These are phyloP conservation scores for Polypterus senegalus DNA, from an alignment of 2,113 vertebrate species.

Conservation along the genomic window DNA sequence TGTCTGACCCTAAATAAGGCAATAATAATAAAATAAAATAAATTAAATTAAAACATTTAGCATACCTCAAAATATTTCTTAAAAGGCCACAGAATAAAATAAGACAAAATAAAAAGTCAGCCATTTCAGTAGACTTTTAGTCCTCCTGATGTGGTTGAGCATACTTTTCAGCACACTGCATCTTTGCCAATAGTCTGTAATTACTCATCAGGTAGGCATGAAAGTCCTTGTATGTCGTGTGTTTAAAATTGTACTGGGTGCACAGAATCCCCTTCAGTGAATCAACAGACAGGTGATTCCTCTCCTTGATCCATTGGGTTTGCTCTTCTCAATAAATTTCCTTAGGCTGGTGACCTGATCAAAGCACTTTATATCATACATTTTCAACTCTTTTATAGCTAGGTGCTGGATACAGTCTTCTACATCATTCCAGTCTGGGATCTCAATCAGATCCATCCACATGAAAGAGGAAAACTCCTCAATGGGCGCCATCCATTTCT, in stretches of 20 bases:
- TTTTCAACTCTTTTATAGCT: constrained; percentile 7
- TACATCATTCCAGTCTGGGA: constrained; percentile 17
- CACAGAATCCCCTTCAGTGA: too few species aligned
- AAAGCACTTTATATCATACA: constrained; percentile 18
- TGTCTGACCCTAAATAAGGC: too few species aligned
- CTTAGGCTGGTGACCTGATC: constrained; percentile 14
- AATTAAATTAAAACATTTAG: too few species aligned
- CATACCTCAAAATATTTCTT: too few species aligned
- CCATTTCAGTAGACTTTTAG: background rate
- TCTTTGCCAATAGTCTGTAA: background rate
- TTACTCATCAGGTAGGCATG: too few species aligned
- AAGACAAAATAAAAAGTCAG: too few species aligned
- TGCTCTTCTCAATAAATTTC: constrained; percentile 8
- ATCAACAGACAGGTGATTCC: too few species aligned
- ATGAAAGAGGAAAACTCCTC: constrained; percentile 20
- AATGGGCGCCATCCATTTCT: constrained; percentile 20
- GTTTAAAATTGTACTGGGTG: too few species aligned
- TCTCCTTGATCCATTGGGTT: background rate
- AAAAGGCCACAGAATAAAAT: too few species aligned
- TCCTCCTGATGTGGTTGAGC: too few species aligned
- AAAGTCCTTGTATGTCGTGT: too few species aligned
- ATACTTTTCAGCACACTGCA: background rate
- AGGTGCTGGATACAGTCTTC: constrained; percentile 17
- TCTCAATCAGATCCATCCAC: constrained; percentile 21
- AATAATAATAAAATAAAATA: too few species aligned